Conservation (phyloP, 1,140 invertebrate genomes). For the Hycleus cichorii region DNA sequence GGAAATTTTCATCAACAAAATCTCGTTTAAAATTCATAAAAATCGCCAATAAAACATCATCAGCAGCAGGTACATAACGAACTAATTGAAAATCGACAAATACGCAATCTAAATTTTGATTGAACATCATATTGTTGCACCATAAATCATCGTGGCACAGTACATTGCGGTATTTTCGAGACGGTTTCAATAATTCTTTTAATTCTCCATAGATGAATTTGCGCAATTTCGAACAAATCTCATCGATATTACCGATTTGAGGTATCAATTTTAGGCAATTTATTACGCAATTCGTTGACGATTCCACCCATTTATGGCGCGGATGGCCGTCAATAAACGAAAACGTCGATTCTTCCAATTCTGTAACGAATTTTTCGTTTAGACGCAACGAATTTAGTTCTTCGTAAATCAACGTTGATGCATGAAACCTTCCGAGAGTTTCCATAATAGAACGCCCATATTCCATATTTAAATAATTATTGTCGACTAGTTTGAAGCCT, state of each 20-base stretch:
- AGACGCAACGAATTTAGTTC: conserved; percentile 33
- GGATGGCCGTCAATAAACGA: conserved; percentile 33
- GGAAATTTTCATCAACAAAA: conserved; percentile 42
- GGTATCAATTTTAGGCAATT: conserved; percentile 42
- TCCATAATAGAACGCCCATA: conserved; percentile 44
- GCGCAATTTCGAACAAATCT: conserved; percentile 31
- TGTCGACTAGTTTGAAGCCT: conserved; percentile 35
- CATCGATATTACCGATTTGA: conserved; percentile 27
- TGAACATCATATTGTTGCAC: conserved; percentile 55
- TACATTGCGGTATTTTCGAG: conserved; percentile 46
- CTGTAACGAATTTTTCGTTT: conserved; percentile 41
- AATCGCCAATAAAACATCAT: conserved; percentile 45
- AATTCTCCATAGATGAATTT: conserved; percentile 38
- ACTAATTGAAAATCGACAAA: conserved; percentile 58
- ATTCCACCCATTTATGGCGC: conserved; percentile 40
- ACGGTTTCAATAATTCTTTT: conserved; percentile 43
- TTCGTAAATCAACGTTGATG: conserved; percentile 48
- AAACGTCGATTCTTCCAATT: conserved; percentile 44
- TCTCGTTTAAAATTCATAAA: conserved; percentile 44
- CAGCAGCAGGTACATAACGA: conserved; percentile 45
- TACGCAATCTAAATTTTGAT: conserved; percentile 44
- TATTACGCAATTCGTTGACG: conserved; percentile 40
- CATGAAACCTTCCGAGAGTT: conserved; percentile 48
- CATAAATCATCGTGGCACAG: conserved; percentile 54
- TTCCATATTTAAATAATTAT: conserved; percentile 41